Percentiles rank a stretch among this genome's conserved stretches.
Evolutionary conservation across 2,888 invertebrate species (phyloP).

Genomic region (Drosophila tripunctata): DNA sequence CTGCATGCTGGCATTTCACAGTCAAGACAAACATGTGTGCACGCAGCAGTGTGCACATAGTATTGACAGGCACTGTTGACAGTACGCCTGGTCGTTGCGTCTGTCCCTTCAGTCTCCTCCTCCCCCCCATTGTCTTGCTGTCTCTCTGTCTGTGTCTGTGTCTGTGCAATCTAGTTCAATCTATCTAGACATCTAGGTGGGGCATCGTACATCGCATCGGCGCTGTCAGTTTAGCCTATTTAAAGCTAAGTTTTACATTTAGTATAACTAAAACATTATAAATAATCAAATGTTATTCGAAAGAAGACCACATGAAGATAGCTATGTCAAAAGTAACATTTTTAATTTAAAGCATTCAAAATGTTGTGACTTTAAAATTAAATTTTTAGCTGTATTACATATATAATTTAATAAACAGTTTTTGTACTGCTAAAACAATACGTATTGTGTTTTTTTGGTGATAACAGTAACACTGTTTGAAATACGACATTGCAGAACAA

Average conservation of each 20-base stretch:
- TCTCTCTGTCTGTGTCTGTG: conserved; percentile 9
- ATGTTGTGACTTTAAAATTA: no score
- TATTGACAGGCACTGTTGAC: conserved; percentile 49
- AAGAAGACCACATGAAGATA: no score
- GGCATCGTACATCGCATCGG: conserved; percentile 20
- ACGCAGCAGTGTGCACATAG: conserved; percentile 30
- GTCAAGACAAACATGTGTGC: conserved; percentile 50
- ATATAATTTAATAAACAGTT: no score
- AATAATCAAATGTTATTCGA: no score
- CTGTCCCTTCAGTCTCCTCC: not conserved
- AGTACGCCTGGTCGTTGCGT: conserved; percentile 3
- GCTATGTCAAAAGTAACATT: no score
- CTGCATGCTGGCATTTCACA: conserved; percentile 45
- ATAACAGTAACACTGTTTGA: no score
- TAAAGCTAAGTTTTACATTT: not conserved
- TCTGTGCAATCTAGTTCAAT: conserved; percentile 64
- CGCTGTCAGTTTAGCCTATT: not conserved
- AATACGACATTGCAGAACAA: no score
- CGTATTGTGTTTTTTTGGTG: no score
- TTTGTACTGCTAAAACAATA: no score
- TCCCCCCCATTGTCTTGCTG: not conserved
- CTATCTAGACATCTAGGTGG: conserved; percentile 70
- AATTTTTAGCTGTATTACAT: no score
- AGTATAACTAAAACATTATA: no score
- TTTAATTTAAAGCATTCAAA: no score